Conservation (phyloP, 2,113 vertebrate species). For the Calyptomena viridis region DNA sequence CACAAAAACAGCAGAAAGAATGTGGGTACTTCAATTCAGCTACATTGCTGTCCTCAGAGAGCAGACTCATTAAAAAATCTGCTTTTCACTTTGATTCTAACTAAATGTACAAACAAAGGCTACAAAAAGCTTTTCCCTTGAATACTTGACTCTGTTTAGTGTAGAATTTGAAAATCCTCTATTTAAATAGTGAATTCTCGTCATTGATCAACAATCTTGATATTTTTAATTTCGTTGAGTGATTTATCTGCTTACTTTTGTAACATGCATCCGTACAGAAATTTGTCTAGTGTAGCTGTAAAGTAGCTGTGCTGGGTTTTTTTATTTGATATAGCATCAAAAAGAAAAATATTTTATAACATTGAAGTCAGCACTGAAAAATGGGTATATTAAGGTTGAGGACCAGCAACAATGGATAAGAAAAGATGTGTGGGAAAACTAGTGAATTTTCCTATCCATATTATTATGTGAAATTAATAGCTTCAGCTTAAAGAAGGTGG, state of each 20-base stretch:
- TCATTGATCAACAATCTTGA: background rate
- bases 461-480: background rate
- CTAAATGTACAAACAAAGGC: background rate
- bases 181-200: background rate
- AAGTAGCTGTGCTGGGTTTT: background rate
- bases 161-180: background rate
- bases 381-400: background rate
- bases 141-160: background rate
- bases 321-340: background rate
- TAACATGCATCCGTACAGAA: background rate
- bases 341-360: background rate
- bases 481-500: background rate
- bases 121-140: background rate
- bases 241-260: background rate
- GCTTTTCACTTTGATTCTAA: background rate
- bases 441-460: background rate
- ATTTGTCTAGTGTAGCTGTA: background rate
- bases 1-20: background rate
- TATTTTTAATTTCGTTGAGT: background rate
- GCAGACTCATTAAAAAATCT: background rate
- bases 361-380: background rate
- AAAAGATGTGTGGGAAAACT: background rate
- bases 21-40: conserved; percentile 25
- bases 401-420: background rate
- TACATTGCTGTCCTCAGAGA: background rate